These are phyloP conservation scores for Mionectes olivaceus DNA, from an alignment of 2,797 vertebrate species.

Conservation along the genomic window DNA sequence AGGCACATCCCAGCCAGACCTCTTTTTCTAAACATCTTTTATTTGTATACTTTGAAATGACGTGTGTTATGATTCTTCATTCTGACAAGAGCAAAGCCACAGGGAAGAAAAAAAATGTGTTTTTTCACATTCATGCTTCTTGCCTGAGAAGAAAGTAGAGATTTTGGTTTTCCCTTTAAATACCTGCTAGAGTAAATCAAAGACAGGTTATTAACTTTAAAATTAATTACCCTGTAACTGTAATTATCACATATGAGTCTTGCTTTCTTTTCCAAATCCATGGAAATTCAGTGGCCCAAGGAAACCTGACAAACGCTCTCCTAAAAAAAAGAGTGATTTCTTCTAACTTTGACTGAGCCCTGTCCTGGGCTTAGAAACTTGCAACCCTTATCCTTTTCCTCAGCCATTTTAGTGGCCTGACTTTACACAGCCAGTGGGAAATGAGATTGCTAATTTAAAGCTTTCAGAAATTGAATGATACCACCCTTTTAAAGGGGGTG, in stretches of 20 bases:
- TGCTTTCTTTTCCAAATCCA: not conserved
- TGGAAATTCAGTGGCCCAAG: not conserved
- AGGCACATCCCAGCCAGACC: not conserved
- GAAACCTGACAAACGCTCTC: not conserved
- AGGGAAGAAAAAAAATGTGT: accelerated
- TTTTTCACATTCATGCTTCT: not conserved
- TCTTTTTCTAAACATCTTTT: not conserved
- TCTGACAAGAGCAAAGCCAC: not conserved
- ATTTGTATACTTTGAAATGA: not conserved
- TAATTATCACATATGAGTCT: not conserved
- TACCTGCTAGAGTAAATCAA: not conserved
- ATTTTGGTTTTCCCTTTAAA: not conserved
- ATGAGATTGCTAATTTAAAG: not conserved
- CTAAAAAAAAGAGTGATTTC: not conserved
- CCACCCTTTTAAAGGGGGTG: not conserved
- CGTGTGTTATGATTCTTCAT: not conserved
- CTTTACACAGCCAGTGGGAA: not conserved
- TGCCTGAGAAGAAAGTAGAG: not conserved
- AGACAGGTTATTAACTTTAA: not conserved
- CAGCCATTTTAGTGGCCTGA: not conserved
- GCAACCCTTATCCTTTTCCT: not conserved
- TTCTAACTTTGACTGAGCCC: not conserved
- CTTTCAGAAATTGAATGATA: not conserved
- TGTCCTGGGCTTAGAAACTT: not conserved
- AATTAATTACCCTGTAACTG: not conserved